phyloP scores from a whole-genome alignment of 2,888 invertebrate genomes.

The Diplolepis rosae region DNA sequence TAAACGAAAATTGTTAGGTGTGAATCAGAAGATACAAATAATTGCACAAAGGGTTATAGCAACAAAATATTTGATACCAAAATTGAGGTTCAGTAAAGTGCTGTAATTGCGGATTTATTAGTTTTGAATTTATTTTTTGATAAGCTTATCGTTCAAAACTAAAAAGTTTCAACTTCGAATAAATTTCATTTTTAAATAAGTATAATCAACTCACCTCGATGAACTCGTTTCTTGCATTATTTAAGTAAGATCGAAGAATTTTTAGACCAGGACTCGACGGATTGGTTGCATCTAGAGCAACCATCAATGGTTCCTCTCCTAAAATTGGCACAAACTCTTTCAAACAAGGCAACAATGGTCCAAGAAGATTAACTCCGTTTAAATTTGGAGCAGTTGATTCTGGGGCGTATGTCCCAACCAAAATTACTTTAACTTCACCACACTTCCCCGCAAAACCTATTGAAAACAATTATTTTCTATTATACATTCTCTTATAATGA shows the following conservation, averaged over 20 bases:
- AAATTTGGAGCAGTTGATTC: constrained; percentile 66
- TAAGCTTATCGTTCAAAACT: not conserved
- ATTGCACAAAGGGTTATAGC: constrained; percentile 26
- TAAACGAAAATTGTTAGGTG: constrained; percentile 8
- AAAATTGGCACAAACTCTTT: constrained; percentile 68
- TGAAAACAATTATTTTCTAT: not conserved
- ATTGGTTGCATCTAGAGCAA: constrained; percentile 71
- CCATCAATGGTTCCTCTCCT: constrained; percentile 68
- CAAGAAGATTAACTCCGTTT: constrained; percentile 64
- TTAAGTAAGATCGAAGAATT: constrained; percentile 67
- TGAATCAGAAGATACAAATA: constrained; percentile 9
- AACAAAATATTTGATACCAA: constrained; percentile 20
- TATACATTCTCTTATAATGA: not conserved
- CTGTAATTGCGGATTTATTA: not conserved
- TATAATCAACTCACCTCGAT: constrained; percentile 64
- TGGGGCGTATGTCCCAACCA: constrained; percentile 71
- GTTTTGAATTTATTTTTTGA: not conserved
- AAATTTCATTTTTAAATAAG: not conserved
- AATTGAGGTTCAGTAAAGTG: constrained; percentile 17
- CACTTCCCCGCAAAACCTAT: constrained; percentile 70
- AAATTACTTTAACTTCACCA: constrained; percentile 66
- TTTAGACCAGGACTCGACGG: constrained; percentile 71
- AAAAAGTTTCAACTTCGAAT: not conserved
- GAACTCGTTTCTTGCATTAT: constrained; percentile 67
- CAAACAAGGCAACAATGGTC: constrained; percentile 66